These are phyloP conservation scores for Oncorhynchus masou DNA, from an alignment of 2,113 vertebrate species.

Conservation along the genomic window DNA sequence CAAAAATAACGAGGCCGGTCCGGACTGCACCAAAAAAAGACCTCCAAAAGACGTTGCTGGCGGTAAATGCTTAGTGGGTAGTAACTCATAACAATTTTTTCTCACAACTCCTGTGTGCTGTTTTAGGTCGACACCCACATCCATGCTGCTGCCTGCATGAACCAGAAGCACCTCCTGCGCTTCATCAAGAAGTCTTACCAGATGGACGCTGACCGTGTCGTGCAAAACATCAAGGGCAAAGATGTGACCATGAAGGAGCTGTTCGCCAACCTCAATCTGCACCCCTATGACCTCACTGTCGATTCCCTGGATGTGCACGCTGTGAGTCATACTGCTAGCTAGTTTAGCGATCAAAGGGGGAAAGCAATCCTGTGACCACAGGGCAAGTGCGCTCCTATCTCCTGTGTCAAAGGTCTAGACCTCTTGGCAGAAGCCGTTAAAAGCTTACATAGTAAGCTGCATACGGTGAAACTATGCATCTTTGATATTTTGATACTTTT, in stretches of 20 bases:
- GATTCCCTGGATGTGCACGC: slow-evolving; percentile 97
- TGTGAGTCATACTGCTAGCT: slow-evolving; percentile 70
- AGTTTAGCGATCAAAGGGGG: not conserved
- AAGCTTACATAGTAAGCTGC: not conserved
- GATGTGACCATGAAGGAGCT: slow-evolving; percentile 89
- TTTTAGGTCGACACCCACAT: slow-evolving; percentile 96
- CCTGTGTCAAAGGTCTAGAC: not conserved
- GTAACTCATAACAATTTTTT: too few species aligned
- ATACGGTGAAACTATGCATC: not conserved
- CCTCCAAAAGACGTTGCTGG: too few species aligned
- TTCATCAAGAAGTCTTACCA: slow-evolving; percentile 94
- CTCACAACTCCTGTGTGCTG: not conserved
- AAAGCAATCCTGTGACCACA: not conserved
- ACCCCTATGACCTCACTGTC: slow-evolving; percentile 95
- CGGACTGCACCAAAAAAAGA: too few species aligned
- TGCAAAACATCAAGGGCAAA: slow-evolving; percentile 78
- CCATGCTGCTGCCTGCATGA: slow-evolving; percentile 98
- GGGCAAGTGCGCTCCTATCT: not conserved
- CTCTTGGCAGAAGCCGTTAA: not conserved
- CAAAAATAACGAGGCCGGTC: too few species aligned
- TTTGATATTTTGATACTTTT: not conserved
- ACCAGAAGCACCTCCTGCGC: slow-evolving; percentile 96
- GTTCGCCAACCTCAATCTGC: slow-evolving; percentile 83
- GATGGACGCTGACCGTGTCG: slow-evolving; percentile 82
- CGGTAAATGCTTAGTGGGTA: too few species aligned